Base-by-base conservation (phyloP, 2,797 vertebrate genomes). In the Chelidonichthys spinosus region DNA sequence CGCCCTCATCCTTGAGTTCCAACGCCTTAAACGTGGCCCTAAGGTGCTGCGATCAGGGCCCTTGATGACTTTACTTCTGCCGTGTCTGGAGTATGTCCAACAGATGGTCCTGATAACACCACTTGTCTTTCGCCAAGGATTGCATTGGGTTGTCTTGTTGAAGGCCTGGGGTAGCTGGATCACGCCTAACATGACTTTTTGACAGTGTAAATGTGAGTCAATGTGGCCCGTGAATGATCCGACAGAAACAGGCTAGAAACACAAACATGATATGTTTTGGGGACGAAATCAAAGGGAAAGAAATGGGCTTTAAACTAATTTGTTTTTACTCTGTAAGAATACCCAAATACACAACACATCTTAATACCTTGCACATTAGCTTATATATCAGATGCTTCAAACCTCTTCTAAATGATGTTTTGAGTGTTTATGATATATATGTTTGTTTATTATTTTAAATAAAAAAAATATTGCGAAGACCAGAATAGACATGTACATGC, bases 31-130 rank as follows among this genome's bases (percentile, higher is more conserved):
- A 83, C 64, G 58, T 72, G 58, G 66, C 83, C 86, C 58, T 17
- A 36, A 85, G 89, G 82, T 85, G 73, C 77, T 62, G 68, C 76
- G 84, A 89, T 91, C 87, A 88, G 64, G 35, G 76, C 80, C 78
- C 87, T 80, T 89, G 84, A 90, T 82, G 87, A 83, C 84, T 92
- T 88, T 78, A 72, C 72, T 83, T 82, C 55, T 80, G 69, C 81
- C 66, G 46, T 14, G 11, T 85, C 84, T 90, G 85, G 86, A 88
- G 66, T 76, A 68, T 63, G 72, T 90, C 85, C 63, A 87, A 82
- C 81, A 89, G 90, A 92, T 92, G 84, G 74, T 79, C 69, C 71
- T 32, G 84, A 90, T 90, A 91, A 89, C 68, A 35, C 32, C 46
- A 42, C 73, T 64, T 84, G 84, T 89, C 79, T 91, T 78, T 87